These are phyloP conservation scores for Cydia amplana DNA, from an alignment of 1,140 invertebrate species.

Conservation along the genomic window DNA sequence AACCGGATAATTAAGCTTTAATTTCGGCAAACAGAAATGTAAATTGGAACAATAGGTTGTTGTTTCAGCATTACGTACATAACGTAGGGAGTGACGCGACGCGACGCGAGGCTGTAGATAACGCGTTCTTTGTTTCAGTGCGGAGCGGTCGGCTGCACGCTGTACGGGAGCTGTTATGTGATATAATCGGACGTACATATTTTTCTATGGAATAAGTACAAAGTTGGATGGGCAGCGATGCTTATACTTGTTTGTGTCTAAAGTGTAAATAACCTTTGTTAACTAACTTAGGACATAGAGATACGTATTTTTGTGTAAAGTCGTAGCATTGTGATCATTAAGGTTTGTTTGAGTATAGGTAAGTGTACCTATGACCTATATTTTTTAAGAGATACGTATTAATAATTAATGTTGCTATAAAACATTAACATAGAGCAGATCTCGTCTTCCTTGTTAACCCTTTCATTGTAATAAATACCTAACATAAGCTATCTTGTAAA, in stretches of 20 bases:
- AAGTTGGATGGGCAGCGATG: conserved; percentile 54
- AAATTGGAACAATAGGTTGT: conserved; percentile 2
- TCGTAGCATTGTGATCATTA: conserved; percentile 47
- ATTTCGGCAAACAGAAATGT: background rate
- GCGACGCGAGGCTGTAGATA: conserved; percentile 11
- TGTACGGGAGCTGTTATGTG: conserved; percentile 57
- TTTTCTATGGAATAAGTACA: conserved; percentile 78
- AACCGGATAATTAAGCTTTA: conserved; percentile 7
- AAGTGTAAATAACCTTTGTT: conserved; percentile 59
- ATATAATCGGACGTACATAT: conserved; percentile 75
- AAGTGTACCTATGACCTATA: conserved; percentile 27
- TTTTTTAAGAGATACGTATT: conserved; percentile 30
- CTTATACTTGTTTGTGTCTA: conserved; percentile 55
- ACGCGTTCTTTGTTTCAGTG: conserved; percentile 55
- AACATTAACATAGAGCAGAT: conserved; percentile 46
- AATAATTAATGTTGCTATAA: conserved; percentile 32
- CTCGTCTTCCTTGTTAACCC: conserved; percentile 71
- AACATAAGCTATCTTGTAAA: conserved; percentile 24
- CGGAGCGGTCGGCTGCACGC: conserved; percentile 66
- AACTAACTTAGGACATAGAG: conserved; percentile 46
- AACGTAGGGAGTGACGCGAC: background rate
- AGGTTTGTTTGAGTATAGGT: conserved; percentile 27
- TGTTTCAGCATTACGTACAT: background rate
- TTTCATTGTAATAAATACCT: conserved; percentile 49
- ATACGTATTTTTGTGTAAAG: conserved; percentile 59